phyloP scores from a whole-genome alignment of 2,113 vertebrate species.

The Pseudorasbora parva region DNA sequence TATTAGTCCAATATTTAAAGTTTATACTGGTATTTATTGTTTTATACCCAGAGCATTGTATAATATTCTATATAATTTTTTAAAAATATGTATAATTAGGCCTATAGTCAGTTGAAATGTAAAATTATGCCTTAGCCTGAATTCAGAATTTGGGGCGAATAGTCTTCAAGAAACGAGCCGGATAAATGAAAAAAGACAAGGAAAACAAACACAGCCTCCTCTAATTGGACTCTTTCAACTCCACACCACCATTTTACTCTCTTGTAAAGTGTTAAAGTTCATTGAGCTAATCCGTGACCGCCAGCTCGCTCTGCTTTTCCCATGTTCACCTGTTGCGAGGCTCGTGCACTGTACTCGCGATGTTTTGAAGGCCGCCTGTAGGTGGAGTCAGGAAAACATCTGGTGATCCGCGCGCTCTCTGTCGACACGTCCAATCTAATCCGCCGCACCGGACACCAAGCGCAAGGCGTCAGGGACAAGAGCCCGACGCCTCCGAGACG shows the following conservation, averaged over 20 bases:
- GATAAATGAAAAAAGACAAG: background rate
- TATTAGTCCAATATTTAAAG: background rate
- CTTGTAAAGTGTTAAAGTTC: background rate
- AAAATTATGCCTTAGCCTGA: background rate
- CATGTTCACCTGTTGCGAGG: constrained; percentile 45
- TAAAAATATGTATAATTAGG: no score
- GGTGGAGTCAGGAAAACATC: constrained; percentile 57
- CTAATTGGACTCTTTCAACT: background rate
- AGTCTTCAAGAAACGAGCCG: background rate
- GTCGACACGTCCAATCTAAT: constrained; percentile 24
- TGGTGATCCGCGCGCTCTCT: constrained; percentile 35
- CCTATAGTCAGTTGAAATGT: background rate
- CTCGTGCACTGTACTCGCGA: constrained; percentile 30
- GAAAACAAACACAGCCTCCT: background rate
- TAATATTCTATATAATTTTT: no score
- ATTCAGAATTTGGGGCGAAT: no score
- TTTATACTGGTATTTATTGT: no score
- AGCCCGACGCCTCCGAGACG: constrained; percentile 17
- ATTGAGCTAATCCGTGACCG: background rate
- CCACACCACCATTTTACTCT: background rate
- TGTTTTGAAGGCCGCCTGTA: constrained; percentile 52
- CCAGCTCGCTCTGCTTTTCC: background rate
- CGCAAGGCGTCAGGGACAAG: background rate
- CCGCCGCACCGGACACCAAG: constrained; percentile 4
- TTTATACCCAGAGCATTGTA: background rate